Conservation (phyloP, 2,113 vertebrate genomes). For the Engraulis encrasicolus region DNA sequence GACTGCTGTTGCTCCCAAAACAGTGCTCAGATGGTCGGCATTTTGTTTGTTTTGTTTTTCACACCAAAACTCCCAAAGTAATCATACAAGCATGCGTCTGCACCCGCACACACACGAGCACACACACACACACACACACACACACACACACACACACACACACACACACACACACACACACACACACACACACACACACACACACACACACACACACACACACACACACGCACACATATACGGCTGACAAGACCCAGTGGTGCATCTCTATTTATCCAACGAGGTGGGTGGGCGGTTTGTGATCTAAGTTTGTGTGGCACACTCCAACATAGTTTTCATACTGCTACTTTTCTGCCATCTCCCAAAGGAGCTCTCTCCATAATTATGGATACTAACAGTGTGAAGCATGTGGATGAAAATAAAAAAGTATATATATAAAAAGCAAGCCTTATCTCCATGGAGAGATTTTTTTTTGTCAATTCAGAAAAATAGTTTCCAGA, state of each 20-base stretch:
- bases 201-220: no score
- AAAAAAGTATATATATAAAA: slow-evolving; percentile 50
- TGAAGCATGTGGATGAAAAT: slow-evolving; percentile 48
- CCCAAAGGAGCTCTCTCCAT: slow-evolving; percentile 31
- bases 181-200: no score
- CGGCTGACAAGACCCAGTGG: not conserved
- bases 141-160: no score
- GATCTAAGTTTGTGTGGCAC: slow-evolving; percentile 58
- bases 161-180: no score
- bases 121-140: no score
- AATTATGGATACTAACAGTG: slow-evolving; percentile 51
- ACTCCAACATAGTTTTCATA: slow-evolving; percentile 57
- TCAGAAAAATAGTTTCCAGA: slow-evolving; percentile 67
- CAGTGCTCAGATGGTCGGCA: not conserved
- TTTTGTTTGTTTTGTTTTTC: not conserved
- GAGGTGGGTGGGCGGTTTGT: slow-evolving; percentile 45
- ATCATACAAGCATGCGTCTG: no score
- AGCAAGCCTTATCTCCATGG: slow-evolving; percentile 55
- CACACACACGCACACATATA: not conserved
- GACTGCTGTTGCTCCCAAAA: slow-evolving; percentile 7
- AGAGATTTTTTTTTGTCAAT: slow-evolving; percentile 57
- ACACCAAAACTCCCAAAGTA: not conserved
- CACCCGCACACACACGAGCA: no score
- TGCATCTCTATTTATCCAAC: slow-evolving; percentile 41
- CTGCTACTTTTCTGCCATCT: slow-evolving; percentile 1